These are phyloP conservation scores for Anadara kagoshimensis DNA, from an alignment of 1,140 invertebrate species.

Conservation along the genomic window DNA sequence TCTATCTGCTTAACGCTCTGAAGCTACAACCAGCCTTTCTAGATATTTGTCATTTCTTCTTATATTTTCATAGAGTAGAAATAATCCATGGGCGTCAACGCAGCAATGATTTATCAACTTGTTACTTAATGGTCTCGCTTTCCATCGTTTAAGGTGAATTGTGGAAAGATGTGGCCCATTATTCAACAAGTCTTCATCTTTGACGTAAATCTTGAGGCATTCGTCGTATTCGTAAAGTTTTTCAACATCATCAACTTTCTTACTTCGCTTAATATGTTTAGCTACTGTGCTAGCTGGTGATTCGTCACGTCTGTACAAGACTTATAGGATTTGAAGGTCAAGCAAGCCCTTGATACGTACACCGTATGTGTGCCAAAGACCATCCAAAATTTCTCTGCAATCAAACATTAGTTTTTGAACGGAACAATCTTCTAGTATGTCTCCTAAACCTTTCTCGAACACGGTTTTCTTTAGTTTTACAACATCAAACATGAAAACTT, in stretches of 20 bases:
- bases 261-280: background rate
- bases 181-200: background rate
- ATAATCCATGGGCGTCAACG: constrained; percentile 6
- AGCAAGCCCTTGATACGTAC: constrained; percentile 14
- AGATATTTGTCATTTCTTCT: background rate
- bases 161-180: no score
- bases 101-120: background rate
- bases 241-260: background rate
- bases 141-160: background rate
- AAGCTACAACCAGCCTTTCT: background rate
- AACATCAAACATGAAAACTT: constrained; percentile 22
- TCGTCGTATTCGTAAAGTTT: background rate
- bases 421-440: constrained; percentile 13
- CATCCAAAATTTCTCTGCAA: constrained; percentile 26
- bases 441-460: constrained; percentile 15
- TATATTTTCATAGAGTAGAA: constrained; percentile 8
- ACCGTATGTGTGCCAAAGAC: constrained; percentile 13
- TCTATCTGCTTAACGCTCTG: background rate
- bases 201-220: background rate
- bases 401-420: constrained; percentile 30
- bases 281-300: background rate
- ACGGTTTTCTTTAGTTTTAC: background rate
- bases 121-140: constrained; percentile 7
- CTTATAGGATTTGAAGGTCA: constrained; percentile 25
- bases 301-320: background rate